Percentiles rank a stretch among this genome's conserved stretches.
phyloP scores from a whole-genome alignment of 2,888 invertebrate genomes.

The Oxyteleia sp. region DNA sequence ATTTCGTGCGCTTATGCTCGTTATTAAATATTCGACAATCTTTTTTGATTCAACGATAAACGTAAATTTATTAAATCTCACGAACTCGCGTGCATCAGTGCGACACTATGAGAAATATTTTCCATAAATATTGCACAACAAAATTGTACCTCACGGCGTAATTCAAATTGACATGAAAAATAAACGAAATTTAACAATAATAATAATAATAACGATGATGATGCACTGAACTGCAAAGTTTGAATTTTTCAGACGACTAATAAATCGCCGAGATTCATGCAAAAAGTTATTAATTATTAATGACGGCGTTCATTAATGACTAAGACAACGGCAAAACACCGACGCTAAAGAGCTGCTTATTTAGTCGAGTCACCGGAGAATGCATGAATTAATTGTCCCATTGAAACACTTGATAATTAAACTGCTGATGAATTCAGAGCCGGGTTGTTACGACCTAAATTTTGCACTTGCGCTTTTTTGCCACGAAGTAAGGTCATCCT shows the following conservation, averaged over 20 bases:
- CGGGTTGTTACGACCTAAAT: conserved; percentile 74
- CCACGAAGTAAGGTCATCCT: too few relatives aligned
- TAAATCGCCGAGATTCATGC: conserved; percentile 13
- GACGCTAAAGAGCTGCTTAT: conserved; percentile 64
- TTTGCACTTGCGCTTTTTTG: conserved; percentile 65
- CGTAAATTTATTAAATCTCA: too few relatives aligned
- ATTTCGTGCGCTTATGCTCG: too few relatives aligned
- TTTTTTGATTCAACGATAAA: background rate
- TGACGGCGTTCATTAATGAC: conserved; percentile 27
- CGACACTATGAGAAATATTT: background rate
- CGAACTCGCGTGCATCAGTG: background rate
- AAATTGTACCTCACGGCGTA: background rate
- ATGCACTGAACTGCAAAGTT: background rate
- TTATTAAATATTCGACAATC: background rate
- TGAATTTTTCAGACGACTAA: conserved; percentile 4
- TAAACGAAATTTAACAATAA: background rate
- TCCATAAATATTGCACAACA: background rate
- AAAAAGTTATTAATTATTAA: conserved; percentile 36
- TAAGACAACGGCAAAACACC: conserved; percentile 41
- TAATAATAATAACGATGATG: too few relatives aligned
- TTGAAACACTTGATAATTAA: conserved; percentile 78
- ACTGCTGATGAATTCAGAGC: conserved; percentile 79
- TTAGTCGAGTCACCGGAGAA: conserved; percentile 64
- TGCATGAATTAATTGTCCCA: conserved; percentile 79
- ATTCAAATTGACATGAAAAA: background rate